Base-by-base conservation (phyloP, 1,140 invertebrate species). In the Pteromalus puparum region DNA sequence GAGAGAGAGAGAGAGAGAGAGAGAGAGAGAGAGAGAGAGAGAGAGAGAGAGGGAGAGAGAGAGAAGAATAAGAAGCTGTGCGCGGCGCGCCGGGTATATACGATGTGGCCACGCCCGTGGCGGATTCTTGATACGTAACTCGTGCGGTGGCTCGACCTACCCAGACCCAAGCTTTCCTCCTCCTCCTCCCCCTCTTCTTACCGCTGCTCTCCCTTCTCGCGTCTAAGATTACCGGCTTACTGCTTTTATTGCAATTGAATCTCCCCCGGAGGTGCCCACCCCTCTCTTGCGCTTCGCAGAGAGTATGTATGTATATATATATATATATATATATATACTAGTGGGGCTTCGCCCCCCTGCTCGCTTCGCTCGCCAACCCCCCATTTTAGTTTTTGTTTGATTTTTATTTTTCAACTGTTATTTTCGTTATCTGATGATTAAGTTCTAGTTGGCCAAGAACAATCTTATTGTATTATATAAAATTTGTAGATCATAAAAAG, bases 61-160 rank as follows among this genome's bases (percentile, higher is more conserved):
- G 12, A 87, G 87, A 90, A 90, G 87, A 87, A 87, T 87, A 88
- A 90, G 89, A 88, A 88, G 88, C 88, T 89, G 89, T 88, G 88
- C 38, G 46, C 28, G 46, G 82, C 78, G 81, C 48, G 78, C 74
- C 68, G 28, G 34, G 61, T 24, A 24, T 84, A 79, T 85, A 84
- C 89, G 88, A 91, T 89, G 89, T 92, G 86, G 92, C 92, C 92
- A 93, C 92, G 92, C 92, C 92, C 92, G 91, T 92, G 90, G 91
- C 91, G 89, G 90, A 93, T 92, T 92, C 92, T 91, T 91, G 91
- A 92, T 93, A 93, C 91, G 92, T 92, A 93, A 92, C 91, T 92
- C 91, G 91, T 92, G 90, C 91, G 87, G 91, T 92, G 91, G 92
- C 92, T 92, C 91, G 90, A 92, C 92, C 92, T 93, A 92, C 90